phyloP scores from a whole-genome alignment of 1,140 invertebrate species.

The Anoplophora glabripennis region DNA sequence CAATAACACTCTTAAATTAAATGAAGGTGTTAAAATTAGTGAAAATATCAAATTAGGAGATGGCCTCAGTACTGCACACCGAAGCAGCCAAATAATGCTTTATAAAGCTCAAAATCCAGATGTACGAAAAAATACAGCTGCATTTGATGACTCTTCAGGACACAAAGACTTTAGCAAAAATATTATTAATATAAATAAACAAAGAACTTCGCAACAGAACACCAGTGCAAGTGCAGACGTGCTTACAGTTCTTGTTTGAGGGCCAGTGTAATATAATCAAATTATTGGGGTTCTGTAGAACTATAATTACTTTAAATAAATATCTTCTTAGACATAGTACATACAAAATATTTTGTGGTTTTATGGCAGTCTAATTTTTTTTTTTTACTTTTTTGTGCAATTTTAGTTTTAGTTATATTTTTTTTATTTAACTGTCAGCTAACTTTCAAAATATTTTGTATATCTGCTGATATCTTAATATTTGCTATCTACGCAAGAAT shows the following conservation, averaged over 20 bases:
- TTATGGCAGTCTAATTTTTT: constrained; percentile 5
- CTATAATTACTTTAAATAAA: constrained; percentile 6
- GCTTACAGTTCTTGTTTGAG: constrained; percentile 46
- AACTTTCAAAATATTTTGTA: constrained; percentile 1
- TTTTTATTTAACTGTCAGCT: constrained; percentile 8
- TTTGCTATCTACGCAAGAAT: neutral
- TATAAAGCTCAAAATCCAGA: constrained; percentile 73
- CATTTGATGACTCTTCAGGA: constrained; percentile 62
- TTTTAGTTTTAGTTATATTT: constrained; percentile 29
- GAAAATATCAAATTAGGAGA: constrained; percentile 39
- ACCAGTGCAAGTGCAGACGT: constrained; percentile 46
- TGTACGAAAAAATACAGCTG: constrained; percentile 74
- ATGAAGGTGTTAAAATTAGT: constrained; percentile 30
- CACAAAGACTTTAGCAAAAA: constrained; percentile 78
- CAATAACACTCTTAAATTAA: constrained; percentile 35
- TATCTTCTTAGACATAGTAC: constrained; percentile 8
- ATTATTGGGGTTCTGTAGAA: constrained; percentile 5
- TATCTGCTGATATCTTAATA: neutral
- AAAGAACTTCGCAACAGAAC: constrained; percentile 44
- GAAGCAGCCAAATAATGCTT: constrained; percentile 61
- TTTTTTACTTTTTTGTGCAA: constrained; percentile 33
- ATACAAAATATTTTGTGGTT: neutral
- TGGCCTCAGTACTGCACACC: constrained; percentile 50
- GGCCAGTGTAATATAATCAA: constrained; percentile 32
- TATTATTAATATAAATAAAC: constrained; percentile 55